These are phyloP conservation scores for Mellivora capensis DNA, from an alignment of 2,113 vertebrate species.

Conservation along the genomic window DNA sequence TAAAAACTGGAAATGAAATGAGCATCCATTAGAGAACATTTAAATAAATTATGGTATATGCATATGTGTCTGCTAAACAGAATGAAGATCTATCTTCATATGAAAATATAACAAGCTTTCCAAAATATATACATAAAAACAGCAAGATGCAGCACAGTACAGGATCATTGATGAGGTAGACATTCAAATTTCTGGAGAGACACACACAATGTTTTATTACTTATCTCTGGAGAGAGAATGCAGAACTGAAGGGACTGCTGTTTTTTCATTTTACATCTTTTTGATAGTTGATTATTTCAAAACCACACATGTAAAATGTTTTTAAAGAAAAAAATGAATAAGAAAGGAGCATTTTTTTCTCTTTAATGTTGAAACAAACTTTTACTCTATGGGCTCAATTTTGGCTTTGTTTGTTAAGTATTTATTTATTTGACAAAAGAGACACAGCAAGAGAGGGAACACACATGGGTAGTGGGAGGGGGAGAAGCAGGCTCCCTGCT, in stretches of 20 bases:
- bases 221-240: neutral
- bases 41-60: neutral
- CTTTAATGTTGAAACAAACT: neutral
- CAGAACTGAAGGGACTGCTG: accelerated
- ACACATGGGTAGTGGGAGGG: no score
- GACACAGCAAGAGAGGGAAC: no score
- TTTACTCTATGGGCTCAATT: neutral
- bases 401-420: neutral
- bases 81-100: neutral
- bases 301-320: neutral
- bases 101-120: neutral
- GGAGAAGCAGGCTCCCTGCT: no score
- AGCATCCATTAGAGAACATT: neutral
- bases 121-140: neutral
- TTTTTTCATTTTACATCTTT: neutral
- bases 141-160: neutral
- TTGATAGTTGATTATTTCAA: neutral
- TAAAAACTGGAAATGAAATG: neutral
- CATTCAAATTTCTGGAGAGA: neutral
- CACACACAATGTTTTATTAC: neutral
- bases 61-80: neutral
- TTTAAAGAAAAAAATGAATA: neutral
- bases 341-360: neutral
- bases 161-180: neutral
- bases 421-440: no score